Conservation (phyloP, 30 jellyfish, hydroid and myxozoan species). For the Chrysaora quinquecirrha region DNA sequence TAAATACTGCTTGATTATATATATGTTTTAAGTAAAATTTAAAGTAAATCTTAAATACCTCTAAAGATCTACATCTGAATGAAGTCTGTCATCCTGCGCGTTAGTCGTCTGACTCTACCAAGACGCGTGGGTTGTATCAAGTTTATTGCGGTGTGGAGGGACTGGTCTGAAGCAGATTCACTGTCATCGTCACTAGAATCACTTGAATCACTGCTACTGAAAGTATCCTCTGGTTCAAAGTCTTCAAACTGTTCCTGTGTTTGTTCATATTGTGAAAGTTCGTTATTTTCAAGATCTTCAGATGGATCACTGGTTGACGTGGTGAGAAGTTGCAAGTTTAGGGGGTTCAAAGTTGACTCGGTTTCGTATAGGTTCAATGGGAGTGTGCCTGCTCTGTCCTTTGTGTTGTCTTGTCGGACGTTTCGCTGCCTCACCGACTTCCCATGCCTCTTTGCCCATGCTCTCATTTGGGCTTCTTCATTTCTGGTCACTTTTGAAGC, state of each 20-base stretch:
- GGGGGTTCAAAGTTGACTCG: neutral
- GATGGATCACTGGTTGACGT: constrained; percentile 1
- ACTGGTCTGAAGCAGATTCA: neutral
- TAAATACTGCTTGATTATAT: too few species aligned
- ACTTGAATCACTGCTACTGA: neutral
- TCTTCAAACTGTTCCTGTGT: neutral
- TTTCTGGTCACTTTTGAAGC: too few species aligned
- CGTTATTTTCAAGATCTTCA: neutral
- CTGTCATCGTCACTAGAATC: neutral
- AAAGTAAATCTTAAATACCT: too few species aligned
- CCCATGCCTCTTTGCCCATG: too few species aligned
- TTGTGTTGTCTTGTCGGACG: too few species aligned
- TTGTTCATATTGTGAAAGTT: neutral
- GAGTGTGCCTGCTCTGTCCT: constrained; percentile 4
- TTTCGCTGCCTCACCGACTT: too few species aligned
- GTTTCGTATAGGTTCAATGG: neutral
- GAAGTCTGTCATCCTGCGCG: too few species aligned
- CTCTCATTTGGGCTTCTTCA: too few species aligned
- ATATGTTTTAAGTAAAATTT: too few species aligned
- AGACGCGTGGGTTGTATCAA: constrained; percentile 1
- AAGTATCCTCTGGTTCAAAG: neutral
- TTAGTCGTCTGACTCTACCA: neutral
- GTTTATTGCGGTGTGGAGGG: neutral
- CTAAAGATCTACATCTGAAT: too few species aligned
- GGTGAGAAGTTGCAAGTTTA: neutral